Evolutionary conservation across 1,140 invertebrate genomes (phyloP), one percentile per base, ranked within the genome.

Genomic region (Callitettix versicolor): DNA sequence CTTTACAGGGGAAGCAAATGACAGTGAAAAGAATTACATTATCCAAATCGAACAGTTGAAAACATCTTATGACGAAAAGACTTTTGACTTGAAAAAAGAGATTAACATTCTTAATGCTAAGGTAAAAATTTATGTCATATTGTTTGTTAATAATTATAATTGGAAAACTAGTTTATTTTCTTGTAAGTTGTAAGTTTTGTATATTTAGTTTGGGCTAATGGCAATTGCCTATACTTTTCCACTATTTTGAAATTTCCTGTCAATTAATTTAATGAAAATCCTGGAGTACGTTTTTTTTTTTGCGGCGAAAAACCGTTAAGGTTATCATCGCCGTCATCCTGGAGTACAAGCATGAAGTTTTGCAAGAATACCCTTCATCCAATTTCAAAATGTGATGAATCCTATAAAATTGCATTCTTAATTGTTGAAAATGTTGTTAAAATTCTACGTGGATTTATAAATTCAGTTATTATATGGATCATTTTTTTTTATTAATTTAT

Each of bases 51-150:
- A 55, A 36, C 24, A 51, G 17, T 17, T 57, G 9, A 50, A 57
- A 15, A 26, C 15, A 20, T 7, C 24, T 30, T 50, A 57, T 40
- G 52, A 54, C 14, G 52, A 58, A 33, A 46, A 54, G 41, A 30
- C 53, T 17, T 52, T 38, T 40, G 52, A 41, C 15, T 42, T 58
- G 44, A 38, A 46, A 20, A 34, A 49, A 18, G 42, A 58, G 21
- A 47, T 58, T 5, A 41, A 17, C 6, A 38, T 46, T 18, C 21
- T 58, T 2, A 58, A 48, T 43, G 11, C 26, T 21, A 58, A 58
- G 46, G 56, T 58, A 53, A 44, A 26, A 5, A 3, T 33, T n/a
- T 26, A 14, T 30, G 6, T 11, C 12, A 7, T 49, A 11, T 17
- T 22, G 6, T 11, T 7, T 49, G 11, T 22, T 30, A 6, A 21